Evolutionary conservation across 2,797 vertebrate genomes (phyloP), one percentile per base, ranked within the genome.

Genomic region (Acanthornis magna): DNA sequence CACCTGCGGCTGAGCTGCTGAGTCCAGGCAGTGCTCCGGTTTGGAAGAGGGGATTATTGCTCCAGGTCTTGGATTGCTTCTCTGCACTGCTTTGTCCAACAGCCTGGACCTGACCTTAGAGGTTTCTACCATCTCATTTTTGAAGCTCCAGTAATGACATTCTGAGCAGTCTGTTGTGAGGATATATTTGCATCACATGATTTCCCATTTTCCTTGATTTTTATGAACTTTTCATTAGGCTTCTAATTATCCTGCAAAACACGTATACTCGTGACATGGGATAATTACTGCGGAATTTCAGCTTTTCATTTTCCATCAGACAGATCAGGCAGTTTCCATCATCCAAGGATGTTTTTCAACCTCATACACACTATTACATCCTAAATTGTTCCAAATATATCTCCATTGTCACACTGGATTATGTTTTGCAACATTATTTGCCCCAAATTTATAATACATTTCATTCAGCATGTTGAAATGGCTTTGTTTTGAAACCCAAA

Each of bases 391-490:
- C 40, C 50, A 66, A 75, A 89, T 93, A 55, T 51, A 84, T 50
- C 66, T 78, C 26, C 36, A n/a, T 19, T 85, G 55, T 80, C 65
- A 80, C 67, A 58, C 4, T 61, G 71, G 53, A 60, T 42, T 67
- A 25, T 73, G 42, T 83, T 79, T 95, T 91, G 61, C 8, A 10
- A 53, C n/a, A 34, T 80, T 29, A 61, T 91, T 94, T 95, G 60
- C 47, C 50, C 50, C 66, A 76, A 19, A 86, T 85, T 74, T 86
- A 14, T 51, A 29, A 45, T 48, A 42, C 9, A 65, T 87, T 95
- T 81, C 58, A 79, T 89, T 92, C 93, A 92, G 36, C 42, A 47
- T 67, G 86, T 92, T 86, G 90, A 94, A 95, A 91, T 93, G 85
- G 47, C 85, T 93, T 54, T 91, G 83, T 60, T 87, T 95, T 88